Conservation (phyloP, 1,140 invertebrate genomes). For the Whitmania pigra region DNA sequence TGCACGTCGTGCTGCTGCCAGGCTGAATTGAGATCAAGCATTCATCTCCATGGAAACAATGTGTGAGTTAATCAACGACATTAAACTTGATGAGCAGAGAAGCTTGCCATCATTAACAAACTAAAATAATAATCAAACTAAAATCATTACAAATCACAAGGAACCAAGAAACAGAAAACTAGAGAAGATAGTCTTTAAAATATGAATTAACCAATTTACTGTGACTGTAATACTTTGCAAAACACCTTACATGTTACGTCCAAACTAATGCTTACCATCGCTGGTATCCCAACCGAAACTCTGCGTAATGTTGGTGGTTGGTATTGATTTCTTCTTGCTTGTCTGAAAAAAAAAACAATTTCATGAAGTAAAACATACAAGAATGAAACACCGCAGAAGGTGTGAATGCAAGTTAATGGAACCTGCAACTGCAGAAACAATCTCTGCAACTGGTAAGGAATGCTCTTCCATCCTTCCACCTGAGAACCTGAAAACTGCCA, state of each 20-base stretch:
- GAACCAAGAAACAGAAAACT: no score
- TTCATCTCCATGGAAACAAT: not conserved
- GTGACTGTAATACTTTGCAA: no score
- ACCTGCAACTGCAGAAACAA: slow-evolving; percentile 75
- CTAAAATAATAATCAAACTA: no score
- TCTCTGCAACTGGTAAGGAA: slow-evolving; percentile 74
- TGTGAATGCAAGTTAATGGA: slow-evolving; percentile 28
- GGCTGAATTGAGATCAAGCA: slow-evolving; percentile 40
- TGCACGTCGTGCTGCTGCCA: slow-evolving; percentile 89
- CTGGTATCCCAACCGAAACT: slow-evolving; percentile 84
- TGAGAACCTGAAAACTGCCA: slow-evolving; percentile 63
- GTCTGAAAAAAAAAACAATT: slow-evolving; percentile 47
- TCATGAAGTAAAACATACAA: not conserved
- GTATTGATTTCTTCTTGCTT: slow-evolving; percentile 54
- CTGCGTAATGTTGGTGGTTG: slow-evolving; percentile 72
- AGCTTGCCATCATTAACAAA: no score
- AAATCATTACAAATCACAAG: no score
- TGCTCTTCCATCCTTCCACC: slow-evolving; percentile 52
- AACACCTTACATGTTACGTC: no score
- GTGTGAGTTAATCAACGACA: slow-evolving; percentile 5
- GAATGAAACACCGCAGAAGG: not conserved
- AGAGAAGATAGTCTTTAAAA: no score
- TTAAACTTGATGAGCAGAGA: not conserved
- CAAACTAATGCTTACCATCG: slow-evolving; percentile 44
- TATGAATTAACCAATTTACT: no score